phyloP scores from a whole-genome alignment of 2,797 vertebrate species.

The Sphaeramia orbicularis region DNA sequence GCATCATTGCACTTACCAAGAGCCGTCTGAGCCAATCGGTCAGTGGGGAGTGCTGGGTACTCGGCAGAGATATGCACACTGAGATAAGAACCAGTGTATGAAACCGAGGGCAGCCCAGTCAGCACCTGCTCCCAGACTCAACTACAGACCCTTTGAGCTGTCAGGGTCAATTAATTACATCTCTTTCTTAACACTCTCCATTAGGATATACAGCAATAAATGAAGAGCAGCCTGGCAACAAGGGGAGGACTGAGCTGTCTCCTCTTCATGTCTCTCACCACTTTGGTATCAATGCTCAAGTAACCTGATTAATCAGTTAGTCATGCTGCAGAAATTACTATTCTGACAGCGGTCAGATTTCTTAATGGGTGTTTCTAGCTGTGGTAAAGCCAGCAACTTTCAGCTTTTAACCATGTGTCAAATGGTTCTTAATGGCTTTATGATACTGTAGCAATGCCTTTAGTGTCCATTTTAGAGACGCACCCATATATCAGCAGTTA shows the following conservation, averaged over 20 bases:
- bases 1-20: constrained; percentile 81
- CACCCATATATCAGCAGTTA: too few species aligned
- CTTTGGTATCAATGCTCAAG: not conserved
- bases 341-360: not conserved
- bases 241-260: constrained; percentile 21
- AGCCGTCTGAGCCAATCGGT: constrained; percentile 86
- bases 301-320: constrained; percentile 12
- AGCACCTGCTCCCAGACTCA: constrained; percentile 57
- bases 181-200: constrained; percentile 60
- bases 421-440: too few species aligned
- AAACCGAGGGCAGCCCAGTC: constrained; percentile 50
- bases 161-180: constrained; percentile 79
- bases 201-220: constrained; percentile 72
- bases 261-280: constrained; percentile 9
- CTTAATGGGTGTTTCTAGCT: too few species aligned
- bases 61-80: constrained; percentile 52
- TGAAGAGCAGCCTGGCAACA: constrained; percentile 45
- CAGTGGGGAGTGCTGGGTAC: constrained; percentile 71
- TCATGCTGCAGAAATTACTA: not conserved
- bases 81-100: constrained; percentile 46
- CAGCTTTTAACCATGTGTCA: too few species aligned
- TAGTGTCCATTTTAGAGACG: too few species aligned
- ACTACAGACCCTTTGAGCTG: constrained; percentile 58
- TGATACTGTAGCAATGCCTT: too few species aligned
- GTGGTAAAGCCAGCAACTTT: too few species aligned